Evolutionary conservation across 2,888 invertebrate species (phyloP), one percentile per base, ranked within the genome.

Genomic region (Drosophila peninsularis): DNA sequence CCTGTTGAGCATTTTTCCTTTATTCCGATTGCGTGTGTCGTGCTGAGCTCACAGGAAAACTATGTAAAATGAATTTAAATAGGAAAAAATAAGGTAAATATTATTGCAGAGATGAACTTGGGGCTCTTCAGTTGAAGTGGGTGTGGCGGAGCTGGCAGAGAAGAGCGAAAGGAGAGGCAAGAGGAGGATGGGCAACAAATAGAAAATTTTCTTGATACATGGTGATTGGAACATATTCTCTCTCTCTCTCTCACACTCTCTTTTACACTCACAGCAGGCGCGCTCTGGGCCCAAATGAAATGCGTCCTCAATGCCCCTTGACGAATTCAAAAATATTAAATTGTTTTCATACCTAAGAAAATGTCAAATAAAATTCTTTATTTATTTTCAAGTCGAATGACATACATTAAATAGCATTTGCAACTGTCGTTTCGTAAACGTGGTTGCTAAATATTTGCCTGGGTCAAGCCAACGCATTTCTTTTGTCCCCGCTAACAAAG

Each of bases 1-100:
- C 2, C 5, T 30, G 45, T 11, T 30, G n/a, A 1, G n/a, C 27
- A 27, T 6, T 6, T 41, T 49, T 50, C n/a, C 7, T 10, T 27
- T 5, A 1, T 19, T 13, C 34, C 27, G 47, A 24, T 14, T 19
- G 47, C 55, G 53, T 47, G 53, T 49, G 39, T 42, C 24, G 21
- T 60, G 62, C 64, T 36, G 67, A 60, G 82, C 78, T 71, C 78
- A 80, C 77, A 75, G 78, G 76, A 73, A 76, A 78, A 70, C 62
- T 72, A 67, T 67, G 34, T 55, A 36, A 36, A 50, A 34, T 13
- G 14, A 21, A 50, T 34, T 50, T 36, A 9, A 50, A 36, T 34
- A 27, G n/a, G n/a, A 41, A 27, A 53, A 10, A 14, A 36, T 24
- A 10, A 24, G 14, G 21, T 50, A 50, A 50, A 50, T 50, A 50